Base-by-base conservation (phyloP, 2,113 vertebrate species). In the mouse (Mus musculus) region DNA sequence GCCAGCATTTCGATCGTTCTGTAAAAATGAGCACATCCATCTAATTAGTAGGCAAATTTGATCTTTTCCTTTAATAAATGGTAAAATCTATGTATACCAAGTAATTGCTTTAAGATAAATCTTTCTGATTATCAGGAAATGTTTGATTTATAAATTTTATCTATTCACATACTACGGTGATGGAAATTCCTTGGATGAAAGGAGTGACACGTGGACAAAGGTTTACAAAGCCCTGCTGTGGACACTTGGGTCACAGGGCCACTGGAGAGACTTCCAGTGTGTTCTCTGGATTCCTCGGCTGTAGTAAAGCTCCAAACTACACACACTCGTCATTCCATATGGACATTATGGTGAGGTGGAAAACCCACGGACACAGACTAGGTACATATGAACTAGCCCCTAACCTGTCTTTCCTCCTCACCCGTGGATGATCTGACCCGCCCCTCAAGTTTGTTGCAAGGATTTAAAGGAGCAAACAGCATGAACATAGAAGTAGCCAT, bases 401-500 rank as follows among this genome's bases (percentile, higher is more conserved):
- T 91, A 75, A 63, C 77, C 52, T n/a, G 46, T 90, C 46, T 80
- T 69, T 72, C 46, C 75, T 78, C 84, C 39, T 84, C 30, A 52
- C 56, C 9, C 78, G 46, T 3, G 8, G 36, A 71, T 73, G 59
- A 52, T 28, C 36, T 94, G 61, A 77, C 71, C 33, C 14, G 56
- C 54, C 69, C n/a, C 39, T 88, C 11, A 26, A 39, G 24, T 69
- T 56, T 91, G 26, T 6, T 65, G 14, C 14, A 93, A 77, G 54
- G 91, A 93, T 87, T 39, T 36, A 28, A 80, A 63, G 61, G 61
- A 63, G 63, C 26, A 77, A 49, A 56, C 78, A 11, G 22, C 28
- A 94, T 36, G 19, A 78, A 67, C 63, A 94, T n/a, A 88, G 73
- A 91, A 91, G 54, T 30, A 85, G 49, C 61, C 95, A 86, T 3